phyloP scores from a whole-genome alignment of 2,888 invertebrate species.

The Drosophila falleni region DNA sequence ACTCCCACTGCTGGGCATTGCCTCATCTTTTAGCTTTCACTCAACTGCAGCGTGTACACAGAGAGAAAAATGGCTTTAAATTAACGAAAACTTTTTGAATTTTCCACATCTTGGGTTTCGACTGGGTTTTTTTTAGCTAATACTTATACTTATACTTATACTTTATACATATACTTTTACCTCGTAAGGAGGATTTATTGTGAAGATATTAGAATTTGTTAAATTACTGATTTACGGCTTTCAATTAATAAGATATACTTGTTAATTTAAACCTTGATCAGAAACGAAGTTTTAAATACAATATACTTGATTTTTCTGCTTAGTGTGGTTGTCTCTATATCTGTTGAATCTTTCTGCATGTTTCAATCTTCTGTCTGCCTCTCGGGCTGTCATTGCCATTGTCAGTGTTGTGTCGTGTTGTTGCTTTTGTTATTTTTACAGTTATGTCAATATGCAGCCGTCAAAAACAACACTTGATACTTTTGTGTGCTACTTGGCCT shows the following conservation, averaged over 20 bases:
- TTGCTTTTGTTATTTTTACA: slow-evolving; percentile 64
- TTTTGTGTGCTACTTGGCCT: slow-evolving; percentile 72
- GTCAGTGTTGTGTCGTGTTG: slow-evolving; percentile 10
- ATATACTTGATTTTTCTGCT: not conserved
- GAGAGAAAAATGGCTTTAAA: too few relatives aligned
- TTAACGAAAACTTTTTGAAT: too few relatives aligned
- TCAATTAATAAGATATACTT: too few relatives aligned
- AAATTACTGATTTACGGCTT: too few relatives aligned
- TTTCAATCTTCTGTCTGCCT: slow-evolving; percentile 40
- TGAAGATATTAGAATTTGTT: too few relatives aligned
- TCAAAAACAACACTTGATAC: slow-evolving; percentile 81
- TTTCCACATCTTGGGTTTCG: too few relatives aligned
- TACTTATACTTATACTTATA: too few relatives aligned
- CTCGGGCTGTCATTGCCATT: slow-evolving; percentile 18
- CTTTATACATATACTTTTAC: too few relatives aligned
- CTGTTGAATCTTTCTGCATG: slow-evolving; percentile 21
- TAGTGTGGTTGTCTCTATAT: not conserved
- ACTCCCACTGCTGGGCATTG: slow-evolving; percentile 41
- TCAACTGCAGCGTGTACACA: slow-evolving; percentile 38
- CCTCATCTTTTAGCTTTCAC: slow-evolving; percentile 37
- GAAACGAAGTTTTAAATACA: too few relatives aligned
- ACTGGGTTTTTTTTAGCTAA: too few relatives aligned
- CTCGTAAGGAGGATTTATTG: too few relatives aligned
- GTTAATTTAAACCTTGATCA: too few relatives aligned
- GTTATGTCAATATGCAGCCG: slow-evolving; percentile 81